Evolutionary conservation across 2,797 vertebrate genomes (phyloP).

Genomic region (Fistularia commersonii): DNA sequence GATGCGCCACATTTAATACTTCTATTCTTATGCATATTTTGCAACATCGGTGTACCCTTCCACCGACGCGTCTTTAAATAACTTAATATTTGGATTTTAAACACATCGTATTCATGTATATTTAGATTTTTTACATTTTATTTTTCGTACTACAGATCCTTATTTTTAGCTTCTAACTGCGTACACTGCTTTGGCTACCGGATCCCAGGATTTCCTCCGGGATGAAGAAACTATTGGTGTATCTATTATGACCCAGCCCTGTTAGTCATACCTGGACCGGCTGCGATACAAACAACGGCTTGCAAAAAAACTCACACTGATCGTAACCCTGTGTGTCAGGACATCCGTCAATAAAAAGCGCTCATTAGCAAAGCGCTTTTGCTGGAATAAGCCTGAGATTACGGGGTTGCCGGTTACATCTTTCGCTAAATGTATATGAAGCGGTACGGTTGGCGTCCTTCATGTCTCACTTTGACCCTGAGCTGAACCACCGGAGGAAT

Average conservation of each 20-base stretch:
- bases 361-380: too few relatives aligned
- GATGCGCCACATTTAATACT: background rate
- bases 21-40: background rate
- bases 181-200: too few relatives aligned
- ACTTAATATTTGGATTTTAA: too few relatives aligned
- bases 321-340: constrained; percentile 33
- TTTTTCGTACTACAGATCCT: too few relatives aligned
- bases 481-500: constrained; percentile 21
- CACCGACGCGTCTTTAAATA: too few relatives aligned
- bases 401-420: background rate
- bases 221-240: too few relatives aligned
- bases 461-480: constrained; percentile 26
- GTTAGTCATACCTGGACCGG: constrained; percentile 46
- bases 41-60: background rate
- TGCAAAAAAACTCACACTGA: constrained; percentile 44
- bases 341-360: constrained; percentile 43
- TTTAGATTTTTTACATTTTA: too few relatives aligned
- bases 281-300: constrained; percentile 39
- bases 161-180: too few relatives aligned
- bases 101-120: too few relatives aligned
- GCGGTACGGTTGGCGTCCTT: constrained; percentile 6
- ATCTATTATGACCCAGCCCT: too few relatives aligned
- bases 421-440: background rate
- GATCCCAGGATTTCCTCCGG: too few relatives aligned
- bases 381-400: too few relatives aligned